Base-by-base conservation (phyloP, 2,888 invertebrate species). In the Iphiclides podalirius region DNA sequence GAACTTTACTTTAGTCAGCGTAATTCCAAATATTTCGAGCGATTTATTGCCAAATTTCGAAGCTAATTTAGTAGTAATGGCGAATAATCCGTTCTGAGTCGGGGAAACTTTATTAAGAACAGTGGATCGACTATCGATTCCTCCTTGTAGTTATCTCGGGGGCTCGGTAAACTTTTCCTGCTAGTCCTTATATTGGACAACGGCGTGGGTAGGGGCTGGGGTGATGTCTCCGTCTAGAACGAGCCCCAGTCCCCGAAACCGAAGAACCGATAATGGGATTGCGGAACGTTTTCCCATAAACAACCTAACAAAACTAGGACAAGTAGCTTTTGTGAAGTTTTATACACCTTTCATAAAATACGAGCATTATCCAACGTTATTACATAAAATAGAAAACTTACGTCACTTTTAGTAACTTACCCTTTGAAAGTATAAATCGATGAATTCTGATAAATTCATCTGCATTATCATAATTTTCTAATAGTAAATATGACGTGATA, bases 211-310 rank as follows among this genome's bases (percentile, higher is more conserved):
- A 34, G 42, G 36, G 31, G 38, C 13, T 3, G 39, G 7, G 26
- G 40, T 26, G 50, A 51, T 34, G 45, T 45, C 54, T 58, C 61
- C 55, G 62, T 59, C 56, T 60, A 62, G 60, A 58, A 60, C 52
- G 55, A 46, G 53, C 59, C 54, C 46, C 50, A 40, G 47, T 54
- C 31, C 15, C 45, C 9, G 20, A 44, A 36, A 14, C 40, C 46
- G 39, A 34, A 57, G 35, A 39, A 8, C 39, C 31, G 15, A 36
- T 40, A 39, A 50, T 45, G 41, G 35, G 40, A 35, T 20, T 45
- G 36, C 45, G 23, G 20, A 41, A 40, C 36, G 28, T 41, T 47
- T 40, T 20, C 20, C 35, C 40, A 16, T 50, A 46, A 46, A 45
- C 34, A 43, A 20, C 12, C 34, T 17, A 36, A 28, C 28, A 41